These are phyloP conservation scores for Microcaecilia unicolor DNA, from an alignment of 2,797 vertebrate species.

Conservation along the genomic window DNA sequence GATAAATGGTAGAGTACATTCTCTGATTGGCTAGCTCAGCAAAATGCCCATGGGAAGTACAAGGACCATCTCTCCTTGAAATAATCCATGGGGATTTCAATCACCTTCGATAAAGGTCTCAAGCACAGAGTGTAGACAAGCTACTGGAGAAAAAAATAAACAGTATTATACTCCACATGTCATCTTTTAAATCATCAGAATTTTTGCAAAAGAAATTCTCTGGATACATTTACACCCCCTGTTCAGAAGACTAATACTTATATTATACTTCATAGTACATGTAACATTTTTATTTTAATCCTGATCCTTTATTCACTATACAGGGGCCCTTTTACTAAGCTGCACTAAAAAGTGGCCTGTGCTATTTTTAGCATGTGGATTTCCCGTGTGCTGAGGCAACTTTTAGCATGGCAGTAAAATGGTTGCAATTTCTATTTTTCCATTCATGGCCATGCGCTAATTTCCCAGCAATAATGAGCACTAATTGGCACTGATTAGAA, in stretches of 20 bases:
- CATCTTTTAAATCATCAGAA: not conserved
- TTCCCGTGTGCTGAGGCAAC: too few species aligned
- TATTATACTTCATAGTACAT: too few species aligned
- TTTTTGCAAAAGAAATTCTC: not conserved
- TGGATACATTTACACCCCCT: not conserved
- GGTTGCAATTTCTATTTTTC: too few species aligned
- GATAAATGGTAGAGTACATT: constrained; percentile 33
- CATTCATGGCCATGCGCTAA: too few species aligned
- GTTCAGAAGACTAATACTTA: too few species aligned
- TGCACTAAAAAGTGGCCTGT: too few species aligned
- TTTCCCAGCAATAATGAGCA: too few species aligned
- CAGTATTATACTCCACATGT: constrained; percentile 1
- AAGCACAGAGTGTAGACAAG: not conserved
- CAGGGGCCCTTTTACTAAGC: too few species aligned
- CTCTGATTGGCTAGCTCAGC: constrained; percentile 42
- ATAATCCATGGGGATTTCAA: constrained; percentile 29
- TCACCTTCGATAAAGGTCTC: constrained; percentile 40
- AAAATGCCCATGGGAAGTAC: constrained; percentile 30
- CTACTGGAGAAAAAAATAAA: not conserved
- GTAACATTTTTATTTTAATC: constrained; percentile 15
- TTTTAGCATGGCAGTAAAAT: too few species aligned
- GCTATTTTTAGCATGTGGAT: too few species aligned
- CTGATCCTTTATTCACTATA: constrained; percentile 18
- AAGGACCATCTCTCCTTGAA: constrained; percentile 14
- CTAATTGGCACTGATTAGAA: too few species aligned